Conservation (phyloP, 1,140 invertebrate species). For the Hyles euphorbiae region DNA sequence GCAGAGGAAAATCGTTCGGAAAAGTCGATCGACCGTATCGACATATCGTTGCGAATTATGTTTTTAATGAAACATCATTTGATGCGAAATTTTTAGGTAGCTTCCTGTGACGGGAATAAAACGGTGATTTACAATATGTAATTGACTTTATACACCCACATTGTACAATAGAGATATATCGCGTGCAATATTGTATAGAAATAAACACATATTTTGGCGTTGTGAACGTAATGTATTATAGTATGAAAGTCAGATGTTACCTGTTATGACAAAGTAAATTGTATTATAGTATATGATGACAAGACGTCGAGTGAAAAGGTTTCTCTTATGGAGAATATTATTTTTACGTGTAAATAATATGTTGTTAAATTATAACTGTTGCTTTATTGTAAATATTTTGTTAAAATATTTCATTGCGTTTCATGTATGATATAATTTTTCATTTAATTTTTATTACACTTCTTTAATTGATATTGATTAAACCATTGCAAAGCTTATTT, state of each 20-base stretch:
- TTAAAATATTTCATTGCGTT: conserved; percentile 57
- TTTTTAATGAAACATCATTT: conserved; percentile 38
- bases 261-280: conserved; percentile 74
- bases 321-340: conserved; percentile 36
- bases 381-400: conserved; percentile 73
- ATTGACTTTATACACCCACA: conserved; percentile 47
- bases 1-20: conserved; percentile 28
- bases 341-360: conserved; percentile 62
- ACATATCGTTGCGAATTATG: conserved; percentile 29
- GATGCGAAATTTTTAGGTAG: conserved; percentile 48
- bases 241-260: conserved; percentile 74
- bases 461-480: conserved; percentile 44
- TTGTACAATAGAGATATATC: conserved; percentile 60
- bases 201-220: conserved; percentile 67
- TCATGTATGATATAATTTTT: conserved; percentile 50
- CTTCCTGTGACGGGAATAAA: conserved; percentile 53
- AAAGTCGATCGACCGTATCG: conserved; percentile 35
- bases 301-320: conserved; percentile 35
- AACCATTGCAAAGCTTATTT: conserved; percentile 36
- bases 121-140: conserved; percentile 36
- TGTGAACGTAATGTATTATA: conserved; percentile 75
- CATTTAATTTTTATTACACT: conserved; percentile 41
- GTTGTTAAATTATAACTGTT: conserved; percentile 72
- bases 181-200: conserved; percentile 70
- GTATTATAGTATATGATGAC: conserved; percentile 58